These are phyloP conservation scores for Pseudanteris insignis DNA, from an alignment of 2,888 invertebrate species.

Conservation along the genomic window DNA sequence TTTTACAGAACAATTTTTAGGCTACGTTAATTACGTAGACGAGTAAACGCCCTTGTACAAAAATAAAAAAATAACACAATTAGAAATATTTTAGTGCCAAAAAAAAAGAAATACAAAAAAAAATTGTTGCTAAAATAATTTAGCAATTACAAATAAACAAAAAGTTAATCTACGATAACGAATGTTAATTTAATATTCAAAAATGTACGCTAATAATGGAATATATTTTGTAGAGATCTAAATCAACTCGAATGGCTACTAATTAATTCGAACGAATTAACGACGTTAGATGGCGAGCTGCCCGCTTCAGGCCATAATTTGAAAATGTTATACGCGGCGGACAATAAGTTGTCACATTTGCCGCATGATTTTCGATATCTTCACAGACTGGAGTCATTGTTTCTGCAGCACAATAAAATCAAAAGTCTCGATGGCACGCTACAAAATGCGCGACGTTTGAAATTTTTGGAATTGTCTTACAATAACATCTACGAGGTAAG, in stretches of 20 bases:
- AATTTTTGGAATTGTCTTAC: constrained; percentile 75
- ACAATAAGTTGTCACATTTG: constrained; percentile 76
- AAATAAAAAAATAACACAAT: too few relatives aligned
- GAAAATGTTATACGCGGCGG: constrained; percentile 76
- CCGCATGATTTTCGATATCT: constrained; percentile 78
- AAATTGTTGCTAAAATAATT: too few relatives aligned
- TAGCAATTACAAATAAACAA: too few relatives aligned
- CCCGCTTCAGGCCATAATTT: constrained; percentile 76
- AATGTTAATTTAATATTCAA: not conserved
- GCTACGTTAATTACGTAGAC: too few relatives aligned
- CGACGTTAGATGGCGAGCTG: constrained; percentile 78
- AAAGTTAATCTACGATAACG: too few relatives aligned
- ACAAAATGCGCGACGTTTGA: constrained; percentile 74
- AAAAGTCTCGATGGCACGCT: constrained; percentile 77
- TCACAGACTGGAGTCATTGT: constrained; percentile 76
- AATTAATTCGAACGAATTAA: constrained; percentile 80
- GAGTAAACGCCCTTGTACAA: too few relatives aligned
- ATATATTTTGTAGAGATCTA: constrained; percentile 71
- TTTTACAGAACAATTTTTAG: too few relatives aligned
- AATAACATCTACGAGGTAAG: constrained; percentile 79
- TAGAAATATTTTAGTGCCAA: too few relatives aligned
- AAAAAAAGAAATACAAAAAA: too few relatives aligned
- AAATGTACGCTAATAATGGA: not conserved
- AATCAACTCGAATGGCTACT: constrained; percentile 81
- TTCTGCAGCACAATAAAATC: constrained; percentile 78